Evolutionary conservation across 2,888 invertebrate species (phyloP).

Genomic region (Acleris emargana): DNA sequence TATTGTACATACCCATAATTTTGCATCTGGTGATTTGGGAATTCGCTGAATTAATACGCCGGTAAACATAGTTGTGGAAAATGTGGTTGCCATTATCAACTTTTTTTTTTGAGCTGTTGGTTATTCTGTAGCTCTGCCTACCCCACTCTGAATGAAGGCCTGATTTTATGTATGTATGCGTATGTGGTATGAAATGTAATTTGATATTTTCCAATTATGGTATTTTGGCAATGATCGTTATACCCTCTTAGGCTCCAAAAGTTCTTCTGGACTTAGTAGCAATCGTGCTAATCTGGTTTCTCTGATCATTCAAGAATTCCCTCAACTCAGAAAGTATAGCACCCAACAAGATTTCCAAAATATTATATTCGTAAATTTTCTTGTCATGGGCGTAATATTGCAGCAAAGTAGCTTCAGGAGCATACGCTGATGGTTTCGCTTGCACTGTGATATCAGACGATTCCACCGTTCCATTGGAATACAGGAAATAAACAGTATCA

Average conservation of each 20-base stretch:
- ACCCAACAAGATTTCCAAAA: constrained; percentile 1
- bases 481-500: constrained; percentile 9
- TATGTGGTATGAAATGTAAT: no score
- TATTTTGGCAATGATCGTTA: no score
- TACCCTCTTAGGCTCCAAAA: constrained; percentile 13
- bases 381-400: constrained; percentile 25
- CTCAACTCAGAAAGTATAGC: constrained; percentile 3
- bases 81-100: no score
- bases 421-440: constrained; percentile 29
- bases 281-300: constrained; percentile 15
- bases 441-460: not conserved
- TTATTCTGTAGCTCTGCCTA: no score
- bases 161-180: no score
- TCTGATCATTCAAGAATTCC: constrained; percentile 14
- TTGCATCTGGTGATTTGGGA: no score
- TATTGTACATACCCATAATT: no score
- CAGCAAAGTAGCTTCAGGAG: constrained; percentile 25
- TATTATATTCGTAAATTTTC: constrained; percentile 28
- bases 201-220: no score
- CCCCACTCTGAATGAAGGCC: no score
- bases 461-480: constrained; percentile 8
- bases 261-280: constrained; percentile 25
- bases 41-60: no score
- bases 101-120: no score
- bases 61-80: no score